Conservation (phyloP, 2,113 vertebrate genomes). For the Chionis minor region DNA sequence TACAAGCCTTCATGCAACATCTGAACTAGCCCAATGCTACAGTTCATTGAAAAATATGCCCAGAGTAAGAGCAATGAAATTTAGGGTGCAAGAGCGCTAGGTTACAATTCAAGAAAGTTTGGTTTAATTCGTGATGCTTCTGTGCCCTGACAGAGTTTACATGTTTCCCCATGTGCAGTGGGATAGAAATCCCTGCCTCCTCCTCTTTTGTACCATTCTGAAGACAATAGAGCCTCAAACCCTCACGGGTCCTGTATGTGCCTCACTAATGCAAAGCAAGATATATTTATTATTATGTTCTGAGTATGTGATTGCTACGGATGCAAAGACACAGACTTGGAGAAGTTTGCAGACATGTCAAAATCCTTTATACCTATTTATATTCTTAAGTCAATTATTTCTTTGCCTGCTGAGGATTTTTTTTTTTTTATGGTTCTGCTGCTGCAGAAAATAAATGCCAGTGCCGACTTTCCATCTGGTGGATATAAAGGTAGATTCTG, state of each 20-base stretch:
- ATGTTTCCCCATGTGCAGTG: too few species aligned
- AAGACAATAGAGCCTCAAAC: too few species aligned
- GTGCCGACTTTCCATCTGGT: not conserved
- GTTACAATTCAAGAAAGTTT: too few species aligned
- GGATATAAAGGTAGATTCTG: not conserved
- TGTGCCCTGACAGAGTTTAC: too few species aligned
- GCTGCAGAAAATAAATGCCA: not conserved
- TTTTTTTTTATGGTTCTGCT: not conserved
- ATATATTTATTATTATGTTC: not conserved
- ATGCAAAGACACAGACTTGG: not conserved
- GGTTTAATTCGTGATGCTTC: too few species aligned
- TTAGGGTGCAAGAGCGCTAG: not conserved
- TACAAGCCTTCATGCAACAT: not conserved
- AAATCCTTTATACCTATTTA: not conserved
- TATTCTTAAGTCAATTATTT: not conserved
- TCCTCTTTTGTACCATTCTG: too few species aligned
- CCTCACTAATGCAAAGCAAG: too few species aligned
- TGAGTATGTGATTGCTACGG: not conserved
- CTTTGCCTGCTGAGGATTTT: not conserved
- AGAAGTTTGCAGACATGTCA: not conserved
- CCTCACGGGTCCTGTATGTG: not conserved
- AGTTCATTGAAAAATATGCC: not conserved
- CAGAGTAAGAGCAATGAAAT: not conserved
- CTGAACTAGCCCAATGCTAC: not conserved
- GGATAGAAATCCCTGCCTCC: too few species aligned